Evolutionary conservation across 1,140 invertebrate species (phyloP).

Genomic region (Drosophila bocqueti): DNA sequence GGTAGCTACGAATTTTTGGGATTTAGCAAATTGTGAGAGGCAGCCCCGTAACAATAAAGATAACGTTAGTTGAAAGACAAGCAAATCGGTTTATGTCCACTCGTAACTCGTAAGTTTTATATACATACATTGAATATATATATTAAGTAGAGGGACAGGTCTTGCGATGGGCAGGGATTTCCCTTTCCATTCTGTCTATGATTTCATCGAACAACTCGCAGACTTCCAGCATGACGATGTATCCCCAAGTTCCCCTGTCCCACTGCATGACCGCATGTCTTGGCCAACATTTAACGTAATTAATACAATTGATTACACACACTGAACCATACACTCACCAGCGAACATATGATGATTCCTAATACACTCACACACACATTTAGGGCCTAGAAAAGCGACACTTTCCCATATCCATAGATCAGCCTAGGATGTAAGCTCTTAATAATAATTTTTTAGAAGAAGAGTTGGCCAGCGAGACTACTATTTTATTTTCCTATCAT

Average conservation of each 20-base stretch:
- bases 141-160: constrained; percentile 41
- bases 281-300: constrained; percentile 74
- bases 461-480: constrained; percentile 16
- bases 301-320: constrained; percentile 77
- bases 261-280: constrained; percentile 56
- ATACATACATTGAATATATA: constrained; percentile 38
- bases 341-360: constrained; percentile 76
- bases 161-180: constrained; percentile 24
- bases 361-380: constrained; percentile 33
- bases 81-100: constrained; percentile 82
- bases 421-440: constrained; percentile 67
- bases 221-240: constrained; percentile 18
- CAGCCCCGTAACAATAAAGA: constrained; percentile 45
- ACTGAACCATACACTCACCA: constrained; percentile 46
- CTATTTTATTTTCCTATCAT: constrained; percentile 48
- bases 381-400: constrained; percentile 68
- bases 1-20: constrained; percentile 64
- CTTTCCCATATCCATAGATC: constrained; percentile 68
- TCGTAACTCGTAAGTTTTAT: constrained; percentile 71
- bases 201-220: background rate
- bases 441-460: constrained; percentile 77
- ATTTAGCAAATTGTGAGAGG: constrained; percentile 61
- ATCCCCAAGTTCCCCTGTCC: constrained; percentile 1
- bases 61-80: constrained; percentile 48
- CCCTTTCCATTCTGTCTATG: background rate